Evolutionary conservation across 2,797 vertebrate species (phyloP).

Genomic region (Anguilla pacifica): DNA sequence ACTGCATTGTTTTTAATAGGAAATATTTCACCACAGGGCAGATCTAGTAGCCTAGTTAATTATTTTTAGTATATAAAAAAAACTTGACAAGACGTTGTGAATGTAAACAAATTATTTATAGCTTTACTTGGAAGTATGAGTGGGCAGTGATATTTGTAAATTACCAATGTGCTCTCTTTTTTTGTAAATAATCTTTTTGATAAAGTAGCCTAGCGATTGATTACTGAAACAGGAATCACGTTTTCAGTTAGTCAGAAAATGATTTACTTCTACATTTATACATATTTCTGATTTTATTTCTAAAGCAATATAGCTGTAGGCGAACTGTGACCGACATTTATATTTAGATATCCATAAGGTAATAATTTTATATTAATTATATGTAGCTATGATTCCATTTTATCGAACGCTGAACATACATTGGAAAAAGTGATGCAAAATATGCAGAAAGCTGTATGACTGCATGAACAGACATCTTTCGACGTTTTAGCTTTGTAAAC

Average conservation of each 20-base stretch:
- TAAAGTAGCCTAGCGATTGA: not conserved
- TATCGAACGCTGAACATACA: constrained; percentile 8
- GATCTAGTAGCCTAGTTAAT: not conserved
- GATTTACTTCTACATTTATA: not conserved
- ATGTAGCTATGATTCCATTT: not conserved
- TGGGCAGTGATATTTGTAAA: not conserved
- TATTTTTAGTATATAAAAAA: not conserved
- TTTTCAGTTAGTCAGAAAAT: not conserved
- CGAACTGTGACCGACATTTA: not conserved
- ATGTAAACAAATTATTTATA: not conserved
- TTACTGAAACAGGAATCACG: not conserved
- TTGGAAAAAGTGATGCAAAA: constrained; percentile 24
- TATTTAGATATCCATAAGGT: not conserved
- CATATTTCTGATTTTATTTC: not conserved
- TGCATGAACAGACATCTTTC: constrained; percentile 27
- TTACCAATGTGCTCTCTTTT: not conserved
- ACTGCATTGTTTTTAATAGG: not conserved
- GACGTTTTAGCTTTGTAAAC: constrained; percentile 50
- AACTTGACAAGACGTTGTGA: not conserved
- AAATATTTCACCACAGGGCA: not conserved
- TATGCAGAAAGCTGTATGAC: constrained; percentile 4
- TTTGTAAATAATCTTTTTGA: not conserved
- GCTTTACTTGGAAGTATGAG: not conserved
- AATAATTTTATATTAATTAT: not conserved
- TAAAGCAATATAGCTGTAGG: not conserved